Evolutionary conservation across 2,888 invertebrate genomes (phyloP).

Genomic region (Cataglyphis rosenhaueri): DNA sequence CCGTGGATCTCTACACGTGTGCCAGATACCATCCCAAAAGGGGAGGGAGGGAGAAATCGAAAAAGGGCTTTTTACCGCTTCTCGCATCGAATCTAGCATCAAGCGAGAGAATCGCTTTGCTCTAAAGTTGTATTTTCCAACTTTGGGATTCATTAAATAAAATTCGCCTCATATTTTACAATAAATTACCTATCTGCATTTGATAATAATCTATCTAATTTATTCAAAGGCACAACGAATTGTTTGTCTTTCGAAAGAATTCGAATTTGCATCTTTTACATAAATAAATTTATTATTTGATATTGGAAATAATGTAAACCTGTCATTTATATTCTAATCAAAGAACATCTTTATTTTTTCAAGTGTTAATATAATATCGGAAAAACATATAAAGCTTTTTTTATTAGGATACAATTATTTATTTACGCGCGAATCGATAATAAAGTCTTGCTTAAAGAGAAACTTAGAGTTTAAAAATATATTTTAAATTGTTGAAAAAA

Average conservation of each 20-base stretch:
- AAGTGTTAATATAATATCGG: background rate
- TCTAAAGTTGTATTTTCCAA: slow-evolving; percentile 55
- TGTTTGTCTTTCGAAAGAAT: background rate
- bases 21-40: slow-evolving; percentile 67
- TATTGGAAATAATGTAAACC: too few species aligned
- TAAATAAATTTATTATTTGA: background rate
- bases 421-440: background rate
- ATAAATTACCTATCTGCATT: background rate
- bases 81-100: slow-evolving; percentile 33
- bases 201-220: background rate
- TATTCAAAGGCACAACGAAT: background rate
- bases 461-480: background rate
- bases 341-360: background rate
- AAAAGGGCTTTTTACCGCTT: slow-evolving; percentile 52
- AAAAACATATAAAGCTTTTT: background rate
- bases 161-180: background rate
- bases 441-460: background rate
- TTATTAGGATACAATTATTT: background rate
- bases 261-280: background rate
- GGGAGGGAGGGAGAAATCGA: slow-evolving; percentile 3
- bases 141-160: background rate
- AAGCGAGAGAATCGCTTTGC: slow-evolving; percentile 48
- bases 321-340: background rate
- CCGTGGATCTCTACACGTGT: slow-evolving; percentile 80
- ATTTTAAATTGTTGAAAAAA: background rate